Conservation (phyloP, 2,113 vertebrate species). For the Oreotrochilus melanogaster region DNA sequence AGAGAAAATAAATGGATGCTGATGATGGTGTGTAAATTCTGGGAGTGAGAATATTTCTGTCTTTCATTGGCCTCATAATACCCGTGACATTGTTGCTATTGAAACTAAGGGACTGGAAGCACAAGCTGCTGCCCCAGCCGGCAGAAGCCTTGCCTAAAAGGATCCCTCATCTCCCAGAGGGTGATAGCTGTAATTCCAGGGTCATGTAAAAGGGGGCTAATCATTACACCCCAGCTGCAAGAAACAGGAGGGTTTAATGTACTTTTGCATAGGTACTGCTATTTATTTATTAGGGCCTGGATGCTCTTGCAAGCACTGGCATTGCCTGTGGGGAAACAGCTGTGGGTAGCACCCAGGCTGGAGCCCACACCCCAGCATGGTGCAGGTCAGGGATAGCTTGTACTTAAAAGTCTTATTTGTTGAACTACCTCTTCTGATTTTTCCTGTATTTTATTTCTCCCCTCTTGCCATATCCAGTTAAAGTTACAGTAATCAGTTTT, state of each 20-base stretch:
- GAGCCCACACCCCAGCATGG: neutral
- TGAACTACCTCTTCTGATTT: neutral
- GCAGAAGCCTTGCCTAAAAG: neutral
- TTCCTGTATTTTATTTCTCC: neutral
- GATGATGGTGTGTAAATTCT: constrained; percentile 19
- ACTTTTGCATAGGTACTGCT: neutral
- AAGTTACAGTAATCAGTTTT: neutral
- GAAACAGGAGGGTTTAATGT: neutral
- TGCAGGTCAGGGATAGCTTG: neutral
- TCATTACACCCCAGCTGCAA: neutral
- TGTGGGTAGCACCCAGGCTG: neutral
- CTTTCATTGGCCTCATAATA: constrained; percentile 49
- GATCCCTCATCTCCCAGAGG: neutral
- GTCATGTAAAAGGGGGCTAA: accelerated
- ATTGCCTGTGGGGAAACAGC: neutral
- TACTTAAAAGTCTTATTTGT: neutral
- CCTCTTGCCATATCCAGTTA: neutral
- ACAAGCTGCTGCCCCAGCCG: neutral
- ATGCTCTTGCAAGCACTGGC: neutral
- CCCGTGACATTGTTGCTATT: neutral
- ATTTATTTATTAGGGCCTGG: accelerated
- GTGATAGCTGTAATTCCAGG: neutral
- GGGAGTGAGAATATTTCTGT: constrained; percentile 40
- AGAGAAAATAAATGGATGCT: neutral
- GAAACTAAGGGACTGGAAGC: constrained; percentile 22